A percentile compares a stretch with the other conserved stretches of the same genome.
phyloP scores from a whole-genome alignment of 1,140 invertebrate species.

The Musca domestica region DNA sequence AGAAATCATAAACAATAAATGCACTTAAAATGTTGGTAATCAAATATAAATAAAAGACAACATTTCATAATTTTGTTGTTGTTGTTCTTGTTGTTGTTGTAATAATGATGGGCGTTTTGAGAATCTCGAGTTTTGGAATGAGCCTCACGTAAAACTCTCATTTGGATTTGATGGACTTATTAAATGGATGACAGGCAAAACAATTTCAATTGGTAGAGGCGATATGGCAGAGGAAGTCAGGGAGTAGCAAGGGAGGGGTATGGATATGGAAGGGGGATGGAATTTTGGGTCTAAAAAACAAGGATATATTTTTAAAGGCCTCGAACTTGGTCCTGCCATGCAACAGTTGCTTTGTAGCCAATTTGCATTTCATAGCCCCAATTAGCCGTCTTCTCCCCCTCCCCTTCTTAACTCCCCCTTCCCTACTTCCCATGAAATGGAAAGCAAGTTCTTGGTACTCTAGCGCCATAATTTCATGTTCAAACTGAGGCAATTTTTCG shows the following conservation, averaged over 20 bases:
- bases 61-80: background rate
- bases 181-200: no score
- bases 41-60: background rate
- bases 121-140: no score
- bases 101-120: background rate
- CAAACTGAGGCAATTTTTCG: slow-evolving; percentile 8
- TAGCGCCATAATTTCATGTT: slow-evolving; percentile 15
- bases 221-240: no score
- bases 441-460: slow-evolving; percentile 18
- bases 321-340: no score
- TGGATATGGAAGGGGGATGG: no score
- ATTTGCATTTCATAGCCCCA: background rate
- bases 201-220: no score
- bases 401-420: background rate
- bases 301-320: no score
- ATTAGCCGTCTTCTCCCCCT: background rate
- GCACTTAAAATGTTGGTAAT: slow-evolving; percentile 4
- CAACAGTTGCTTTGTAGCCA: no score
- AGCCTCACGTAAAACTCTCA: no score
- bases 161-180: no score
- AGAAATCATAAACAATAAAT: slow-evolving; percentile 6
- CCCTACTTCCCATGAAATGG: slow-evolving; percentile 5
- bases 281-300: no score
- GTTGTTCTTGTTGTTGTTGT: background rate
- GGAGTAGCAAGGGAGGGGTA: no score